Percentiles rank a stretch among this genome's conserved stretches.
Conservation (phyloP, 2,797 vertebrate genomes). For the Arrhamphus sclerolepis region DNA sequence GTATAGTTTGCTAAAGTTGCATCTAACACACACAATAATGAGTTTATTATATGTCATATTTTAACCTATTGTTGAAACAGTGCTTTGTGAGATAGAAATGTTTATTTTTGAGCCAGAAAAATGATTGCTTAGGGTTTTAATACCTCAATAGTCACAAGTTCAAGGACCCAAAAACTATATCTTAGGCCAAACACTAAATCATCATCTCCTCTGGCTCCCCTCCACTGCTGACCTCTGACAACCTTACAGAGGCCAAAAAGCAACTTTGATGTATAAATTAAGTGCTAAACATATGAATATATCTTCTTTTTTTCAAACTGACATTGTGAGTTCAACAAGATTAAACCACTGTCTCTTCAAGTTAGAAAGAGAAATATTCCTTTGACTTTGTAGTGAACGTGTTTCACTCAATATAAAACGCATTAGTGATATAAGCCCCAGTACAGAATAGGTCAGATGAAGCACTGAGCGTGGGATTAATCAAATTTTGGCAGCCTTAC, state of each 20-base stretch:
- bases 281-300: not conserved
- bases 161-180: not conserved
- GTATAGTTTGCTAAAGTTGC: no score
- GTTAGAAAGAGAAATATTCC: not conserved
- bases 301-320: not conserved
- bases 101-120: not conserved
- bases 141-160: not conserved
- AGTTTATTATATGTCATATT: not conserved
- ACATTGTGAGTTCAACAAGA: not conserved
- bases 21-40: no score
- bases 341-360: not conserved
- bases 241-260: not conserved
- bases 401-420: not conserved
- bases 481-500: conserved; percentile 11
- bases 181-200: not conserved
- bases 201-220: not conserved
- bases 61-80: conserved; percentile 2
- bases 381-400: not conserved
- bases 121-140: not conserved
- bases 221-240: conserved; percentile 22
- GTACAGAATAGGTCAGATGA: not conserved
- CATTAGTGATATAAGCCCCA: conserved; percentile 4
- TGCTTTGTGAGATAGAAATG: not conserved
- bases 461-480: conserved; percentile 1
- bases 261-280: not conserved